Conservation (phyloP, 2,113 vertebrate genomes). For the Mixornis gularis region DNA sequence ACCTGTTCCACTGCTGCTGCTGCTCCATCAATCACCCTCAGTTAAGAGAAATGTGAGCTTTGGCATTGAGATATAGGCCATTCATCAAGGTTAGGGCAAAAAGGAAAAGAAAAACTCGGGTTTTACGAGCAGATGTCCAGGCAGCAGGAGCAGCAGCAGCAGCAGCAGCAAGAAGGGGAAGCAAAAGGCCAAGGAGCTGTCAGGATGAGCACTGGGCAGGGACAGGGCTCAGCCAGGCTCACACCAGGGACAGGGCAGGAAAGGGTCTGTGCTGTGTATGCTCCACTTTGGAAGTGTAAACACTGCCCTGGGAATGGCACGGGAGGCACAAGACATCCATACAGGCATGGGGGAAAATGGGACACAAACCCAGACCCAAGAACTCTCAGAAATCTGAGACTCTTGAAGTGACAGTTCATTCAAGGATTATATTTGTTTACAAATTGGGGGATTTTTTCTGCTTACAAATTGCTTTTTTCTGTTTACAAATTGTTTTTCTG, state of each 20-base stretch:
- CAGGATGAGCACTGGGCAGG: fast-evolving
- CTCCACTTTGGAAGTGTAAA: not conserved
- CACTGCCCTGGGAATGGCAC: not conserved
- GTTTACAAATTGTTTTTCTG: not conserved
- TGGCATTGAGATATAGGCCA: not conserved
- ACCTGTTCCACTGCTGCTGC: not conserved
- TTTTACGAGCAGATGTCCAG: not conserved
- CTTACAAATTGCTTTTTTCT: not conserved
- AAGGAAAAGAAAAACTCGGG: not conserved
- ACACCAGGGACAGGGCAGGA: not conserved
- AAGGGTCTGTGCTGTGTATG: not conserved
- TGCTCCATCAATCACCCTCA: not conserved
- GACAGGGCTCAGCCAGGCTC: not conserved
- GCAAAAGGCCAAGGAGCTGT: fast-evolving
- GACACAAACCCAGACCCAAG: not conserved
- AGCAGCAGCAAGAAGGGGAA: not conserved
- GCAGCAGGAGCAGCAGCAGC: not conserved
- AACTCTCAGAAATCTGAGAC: fast-evolving
- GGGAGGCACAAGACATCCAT: not conserved
- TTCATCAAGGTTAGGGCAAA: not conserved
- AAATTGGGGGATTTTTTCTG: not conserved
- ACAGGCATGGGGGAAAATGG: not conserved
- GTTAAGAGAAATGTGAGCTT: not conserved
- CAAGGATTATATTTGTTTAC: not conserved
- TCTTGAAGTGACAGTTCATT: not conserved